Percentiles rank a stretch among this genome's conserved stretches.
Evolutionary conservation across 2,113 vertebrate genomes (phyloP).

Genomic region (Rallus limicola): DNA sequence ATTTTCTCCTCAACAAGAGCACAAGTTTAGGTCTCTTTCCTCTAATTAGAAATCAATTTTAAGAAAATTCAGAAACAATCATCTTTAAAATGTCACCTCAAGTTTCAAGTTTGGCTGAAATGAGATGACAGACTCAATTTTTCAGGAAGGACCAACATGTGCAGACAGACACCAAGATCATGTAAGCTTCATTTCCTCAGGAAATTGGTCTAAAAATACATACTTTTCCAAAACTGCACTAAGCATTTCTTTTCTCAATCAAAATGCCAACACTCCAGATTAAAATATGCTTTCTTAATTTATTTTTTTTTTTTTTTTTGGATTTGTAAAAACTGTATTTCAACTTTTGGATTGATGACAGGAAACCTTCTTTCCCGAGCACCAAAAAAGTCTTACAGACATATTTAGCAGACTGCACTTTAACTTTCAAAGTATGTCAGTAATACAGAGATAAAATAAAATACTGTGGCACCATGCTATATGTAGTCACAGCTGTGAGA

Average conservation of each 20-base stretch:
- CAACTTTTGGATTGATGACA: not conserved
- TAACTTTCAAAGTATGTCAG: not conserved
- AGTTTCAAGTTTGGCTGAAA: not conserved
- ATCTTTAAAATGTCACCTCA: not conserved
- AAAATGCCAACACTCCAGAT: not conserved
- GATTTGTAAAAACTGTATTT: not conserved
- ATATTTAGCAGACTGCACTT: not conserved
- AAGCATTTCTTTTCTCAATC: not conserved
- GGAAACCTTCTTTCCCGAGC: not conserved
- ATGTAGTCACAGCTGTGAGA: not conserved
- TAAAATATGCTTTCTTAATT: not conserved
- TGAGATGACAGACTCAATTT: not conserved
- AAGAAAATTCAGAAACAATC: not conserved
- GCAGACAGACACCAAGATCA: accelerated
- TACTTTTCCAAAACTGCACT: not conserved
- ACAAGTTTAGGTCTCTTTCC: not conserved
- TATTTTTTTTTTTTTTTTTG: not conserved
- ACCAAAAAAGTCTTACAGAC: not conserved
- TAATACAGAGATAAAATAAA: not conserved
- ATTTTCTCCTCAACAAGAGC: not conserved
- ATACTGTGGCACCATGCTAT: not conserved
- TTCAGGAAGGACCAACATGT: not conserved
- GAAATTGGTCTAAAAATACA: not conserved
- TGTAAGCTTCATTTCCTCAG: not conserved
- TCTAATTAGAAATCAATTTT: not conserved